phyloP scores from a whole-genome alignment of 2,113 vertebrate species.

The Myiozetetes cayanensis region DNA sequence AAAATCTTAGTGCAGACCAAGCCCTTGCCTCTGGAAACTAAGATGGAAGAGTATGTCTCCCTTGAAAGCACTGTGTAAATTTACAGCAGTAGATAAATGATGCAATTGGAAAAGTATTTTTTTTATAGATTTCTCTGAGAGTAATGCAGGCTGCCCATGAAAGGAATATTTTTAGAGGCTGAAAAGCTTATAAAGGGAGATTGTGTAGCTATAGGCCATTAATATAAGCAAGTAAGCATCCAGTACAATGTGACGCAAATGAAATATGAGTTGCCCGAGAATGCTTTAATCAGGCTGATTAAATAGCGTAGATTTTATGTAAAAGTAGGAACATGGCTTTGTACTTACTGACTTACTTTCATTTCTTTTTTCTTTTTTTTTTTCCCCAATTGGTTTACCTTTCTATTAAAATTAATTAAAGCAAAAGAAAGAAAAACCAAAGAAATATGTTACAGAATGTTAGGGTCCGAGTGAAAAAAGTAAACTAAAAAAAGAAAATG shows the following conservation, averaged over 20 bases:
- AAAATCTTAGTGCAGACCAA: neutral
- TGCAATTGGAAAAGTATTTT: slow-evolving; percentile 27
- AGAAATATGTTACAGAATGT: neutral
- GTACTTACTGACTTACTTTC: neutral
- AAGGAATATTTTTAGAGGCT: neutral
- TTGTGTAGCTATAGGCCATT: neutral
- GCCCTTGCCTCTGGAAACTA: neutral
- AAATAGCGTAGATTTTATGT: neutral
- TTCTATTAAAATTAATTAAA: neutral
- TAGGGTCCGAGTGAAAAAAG: neutral
- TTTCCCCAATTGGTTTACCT: neutral
- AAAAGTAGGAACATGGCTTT: neutral
- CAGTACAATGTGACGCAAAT: neutral
- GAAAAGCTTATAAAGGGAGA: slow-evolving; percentile 7
- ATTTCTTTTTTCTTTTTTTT: neutral
- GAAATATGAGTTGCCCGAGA: neutral
- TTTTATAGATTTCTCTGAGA: slow-evolving; percentile 1
- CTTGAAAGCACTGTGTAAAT: slow-evolving; percentile 22
- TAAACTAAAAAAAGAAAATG: neutral
- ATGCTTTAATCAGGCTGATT: neutral
- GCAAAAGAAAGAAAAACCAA: neutral
- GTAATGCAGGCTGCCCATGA: neutral
- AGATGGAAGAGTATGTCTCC: neutral
- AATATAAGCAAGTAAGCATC: neutral
- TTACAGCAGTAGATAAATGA: slow-evolving; percentile 33